Evolutionary conservation across 1,140 invertebrate species (phyloP), one percentile per base, ranked within the genome.

Genomic region (Drosophila quadrilineata): DNA sequence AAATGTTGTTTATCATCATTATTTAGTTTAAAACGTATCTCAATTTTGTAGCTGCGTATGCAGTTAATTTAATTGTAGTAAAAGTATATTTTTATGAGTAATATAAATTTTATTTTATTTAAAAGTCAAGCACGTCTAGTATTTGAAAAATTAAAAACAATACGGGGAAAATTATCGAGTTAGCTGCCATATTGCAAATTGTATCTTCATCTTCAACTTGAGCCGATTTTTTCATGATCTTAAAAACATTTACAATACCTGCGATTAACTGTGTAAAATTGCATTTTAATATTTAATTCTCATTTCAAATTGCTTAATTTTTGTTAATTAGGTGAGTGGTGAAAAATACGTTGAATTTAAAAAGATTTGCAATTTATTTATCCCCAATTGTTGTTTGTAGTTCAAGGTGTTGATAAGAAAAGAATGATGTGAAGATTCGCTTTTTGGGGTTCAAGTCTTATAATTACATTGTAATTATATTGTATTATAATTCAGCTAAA

Each of bases 401-500:
- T n/a, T n/a, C n/a, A n/a, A n/a, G n/a, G n/a, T n/a, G n/a, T n/a
- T 21, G 22, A 21, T 38, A 26, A 53, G 31, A 53, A 70, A 49
- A 52, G 12, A 62, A 60, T 56, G n/a, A 53, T 57, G 58, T 59
- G 43, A 64, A 59, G 59, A 50, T 67, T 54, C 38, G 46, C 40
- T 59, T 53, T 53, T 45, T 59, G 40, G 31, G 49, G 46, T 70
- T 56, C 63, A 66, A 71, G 74, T 77, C 73, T 86, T 85, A 88
- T 49, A 67, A 53, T 80, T 84, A 67, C 33, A 50, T 66, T 5
- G 29, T 59, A 66, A 64, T 65, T 66, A 59, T 50, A 70, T 65
- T 66, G 52, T 50, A 70, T 74, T 79, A 86, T 86, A 88, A 86
- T 88, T 88, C 80, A 88, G 86, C 86, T 88, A 88, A 88, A 88